Evolutionary conservation across 2,113 vertebrate genomes (phyloP).

Genomic region (Atlantisia rogersi): DNA sequence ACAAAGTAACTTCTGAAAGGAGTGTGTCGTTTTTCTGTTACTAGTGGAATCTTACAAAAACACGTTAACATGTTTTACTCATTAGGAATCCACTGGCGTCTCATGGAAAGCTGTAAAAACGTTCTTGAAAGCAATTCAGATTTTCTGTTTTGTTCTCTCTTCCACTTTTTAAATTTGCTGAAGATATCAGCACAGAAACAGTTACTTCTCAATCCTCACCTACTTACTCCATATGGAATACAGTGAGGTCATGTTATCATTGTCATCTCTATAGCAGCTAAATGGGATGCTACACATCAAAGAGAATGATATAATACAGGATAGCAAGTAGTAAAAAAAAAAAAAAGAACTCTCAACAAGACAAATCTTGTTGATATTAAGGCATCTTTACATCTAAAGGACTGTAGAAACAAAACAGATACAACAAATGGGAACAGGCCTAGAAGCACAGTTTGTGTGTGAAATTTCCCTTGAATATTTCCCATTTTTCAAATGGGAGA

Average conservation of each 20-base stretch:
- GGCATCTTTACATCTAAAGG: background rate
- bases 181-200: background rate
- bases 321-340: background rate
- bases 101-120: conserved; percentile 14
- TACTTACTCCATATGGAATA: background rate
- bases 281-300: background rate
- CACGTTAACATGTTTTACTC: conserved; percentile 32
- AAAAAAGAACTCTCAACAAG: background rate
- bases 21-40: background rate
- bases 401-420: background rate
- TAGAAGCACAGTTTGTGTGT: background rate
- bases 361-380: background rate
- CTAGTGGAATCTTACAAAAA: conserved; percentile 23
- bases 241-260: background rate
- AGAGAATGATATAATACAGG: background rate
- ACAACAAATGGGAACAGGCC: background rate
- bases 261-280: background rate
- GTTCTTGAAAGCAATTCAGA: conserved; percentile 12
- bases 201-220: conserved; percentile 24
- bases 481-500: background rate
- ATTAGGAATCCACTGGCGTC: background rate
- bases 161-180: background rate
- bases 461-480: background rate
- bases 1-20: background rate
- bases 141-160: background rate